These are phyloP conservation scores for Coptotermes formosanus DNA, from an alignment of 1,140 invertebrate genomes.

Conservation along the genomic window DNA sequence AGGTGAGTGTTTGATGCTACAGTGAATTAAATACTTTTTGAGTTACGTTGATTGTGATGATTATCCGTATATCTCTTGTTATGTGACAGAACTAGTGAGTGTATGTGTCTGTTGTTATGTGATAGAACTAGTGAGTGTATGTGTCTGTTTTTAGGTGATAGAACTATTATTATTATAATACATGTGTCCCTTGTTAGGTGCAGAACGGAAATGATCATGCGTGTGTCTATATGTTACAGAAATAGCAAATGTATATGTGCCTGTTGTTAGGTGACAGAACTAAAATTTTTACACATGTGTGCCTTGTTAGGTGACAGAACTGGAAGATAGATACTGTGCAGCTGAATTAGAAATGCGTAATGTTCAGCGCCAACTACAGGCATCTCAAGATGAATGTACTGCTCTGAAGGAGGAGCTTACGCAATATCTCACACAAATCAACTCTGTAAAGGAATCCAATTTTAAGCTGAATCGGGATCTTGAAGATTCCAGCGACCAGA, in stretches of 20 bases:
- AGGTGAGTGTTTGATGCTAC: slow-evolving; percentile 37
- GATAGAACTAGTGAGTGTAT: slow-evolving; percentile 34
- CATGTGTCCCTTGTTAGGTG: slow-evolving; percentile 31
- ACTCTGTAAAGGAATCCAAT: slow-evolving; percentile 58
- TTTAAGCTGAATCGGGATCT: slow-evolving; percentile 52
- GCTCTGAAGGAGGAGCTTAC: slow-evolving; percentile 61
- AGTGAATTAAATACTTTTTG: not conserved
- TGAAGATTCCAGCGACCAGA: slow-evolving; percentile 47
- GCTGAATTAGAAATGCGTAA: slow-evolving; percentile 34
- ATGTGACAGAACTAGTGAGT: slow-evolving; percentile 37
- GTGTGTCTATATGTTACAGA: slow-evolving; percentile 36
- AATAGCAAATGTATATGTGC: slow-evolving; percentile 32
- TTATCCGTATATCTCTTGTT: not conserved
- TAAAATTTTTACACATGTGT: not conserved
- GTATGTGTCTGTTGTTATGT: slow-evolving; percentile 31
- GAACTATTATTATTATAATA: slow-evolving; percentile 32
- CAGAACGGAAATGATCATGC: slow-evolving; percentile 35
- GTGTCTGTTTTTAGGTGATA: slow-evolving; percentile 34
- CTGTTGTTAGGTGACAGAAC: slow-evolving; percentile 36
- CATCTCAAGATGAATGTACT: slow-evolving; percentile 51
- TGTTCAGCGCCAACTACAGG: slow-evolving; percentile 41
- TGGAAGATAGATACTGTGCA: slow-evolving; percentile 34
- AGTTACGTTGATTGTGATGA: not conserved
- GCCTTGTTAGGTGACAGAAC: slow-evolving; percentile 36
- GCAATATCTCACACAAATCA: slow-evolving; percentile 61